phyloP scores from a whole-genome alignment of 2,113 vertebrate species.

The Phrynosoma platyrhinos region DNA sequence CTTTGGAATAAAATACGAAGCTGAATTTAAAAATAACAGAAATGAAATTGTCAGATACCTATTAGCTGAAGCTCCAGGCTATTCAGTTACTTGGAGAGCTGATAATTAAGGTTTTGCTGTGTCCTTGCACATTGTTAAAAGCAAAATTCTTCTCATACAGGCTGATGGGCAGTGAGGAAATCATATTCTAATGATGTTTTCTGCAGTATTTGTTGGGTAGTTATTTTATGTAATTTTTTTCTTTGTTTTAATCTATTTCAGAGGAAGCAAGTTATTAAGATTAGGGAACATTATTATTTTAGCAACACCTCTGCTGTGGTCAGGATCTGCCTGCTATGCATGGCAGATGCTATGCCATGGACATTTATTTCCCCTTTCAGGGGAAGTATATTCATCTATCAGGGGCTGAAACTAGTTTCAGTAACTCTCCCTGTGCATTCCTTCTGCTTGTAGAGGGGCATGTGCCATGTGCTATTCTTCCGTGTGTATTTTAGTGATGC shows the following conservation, averaged over 20 bases:
- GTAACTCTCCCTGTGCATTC: too few species aligned
- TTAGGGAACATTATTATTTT: conserved; percentile 33
- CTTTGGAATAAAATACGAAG: conserved; percentile 57
- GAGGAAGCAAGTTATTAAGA: conserved; percentile 45
- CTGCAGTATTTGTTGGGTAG: conserved; percentile 45
- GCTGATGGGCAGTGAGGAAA: conserved; percentile 60
- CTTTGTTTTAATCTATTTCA: conserved; percentile 56
- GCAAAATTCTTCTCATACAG: conserved; percentile 57
- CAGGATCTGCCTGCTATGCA: not conserved
- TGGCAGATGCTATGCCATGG: not conserved
- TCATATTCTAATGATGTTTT: conserved; percentile 70
- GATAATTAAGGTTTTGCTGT: conserved; percentile 63
- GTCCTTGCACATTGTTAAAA: conserved; percentile 58
- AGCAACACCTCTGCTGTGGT: conserved; percentile 14
- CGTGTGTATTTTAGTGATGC: not conserved
- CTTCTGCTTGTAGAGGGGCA: too few species aligned
- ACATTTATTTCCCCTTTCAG: not conserved
- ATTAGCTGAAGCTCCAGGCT: conserved; percentile 46
- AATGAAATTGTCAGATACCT: conserved; percentile 48
- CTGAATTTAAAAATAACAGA: conserved; percentile 52
- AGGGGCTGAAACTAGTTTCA: too few species aligned
- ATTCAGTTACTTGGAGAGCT: conserved; percentile 63
- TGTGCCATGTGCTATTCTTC: too few species aligned
- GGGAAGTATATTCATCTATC: too few species aligned
- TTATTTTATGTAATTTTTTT: not conserved